These are phyloP conservation scores for Sphyrna mokarran DNA, from an alignment of 2,113 vertebrate species.

Conservation along the genomic window DNA sequence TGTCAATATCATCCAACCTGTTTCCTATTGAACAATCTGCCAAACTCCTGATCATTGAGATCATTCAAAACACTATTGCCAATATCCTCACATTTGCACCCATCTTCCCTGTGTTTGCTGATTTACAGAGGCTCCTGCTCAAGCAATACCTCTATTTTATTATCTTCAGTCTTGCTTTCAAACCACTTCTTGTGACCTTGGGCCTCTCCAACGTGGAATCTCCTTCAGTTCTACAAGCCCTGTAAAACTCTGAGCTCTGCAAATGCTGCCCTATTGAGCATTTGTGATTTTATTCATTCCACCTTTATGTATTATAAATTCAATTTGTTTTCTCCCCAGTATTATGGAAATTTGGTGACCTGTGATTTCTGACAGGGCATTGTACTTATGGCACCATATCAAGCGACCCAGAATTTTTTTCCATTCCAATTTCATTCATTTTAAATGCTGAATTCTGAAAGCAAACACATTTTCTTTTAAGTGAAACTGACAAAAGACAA, in stretches of 20 bases:
- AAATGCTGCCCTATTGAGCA: neutral
- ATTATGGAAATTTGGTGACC: neutral
- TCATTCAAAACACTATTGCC: neutral
- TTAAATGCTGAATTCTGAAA: neutral
- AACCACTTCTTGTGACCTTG: too few relatives aligned
- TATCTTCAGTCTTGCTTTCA: neutral
- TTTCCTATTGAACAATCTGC: neutral
- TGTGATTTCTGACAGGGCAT: neutral
- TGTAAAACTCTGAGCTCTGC: neutral
- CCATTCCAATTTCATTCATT: neutral
- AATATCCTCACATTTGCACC: neutral
- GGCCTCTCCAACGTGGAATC: too few relatives aligned
- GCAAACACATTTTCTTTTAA: neutral
- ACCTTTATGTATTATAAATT: neutral
- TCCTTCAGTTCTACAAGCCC: neutral
- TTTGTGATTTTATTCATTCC: neutral
- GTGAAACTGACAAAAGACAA: neutral
- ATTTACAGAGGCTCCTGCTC: neutral
- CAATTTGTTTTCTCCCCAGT: neutral
- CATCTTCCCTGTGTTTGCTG: neutral
- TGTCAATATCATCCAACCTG: neutral
- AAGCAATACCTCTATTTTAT: neutral
- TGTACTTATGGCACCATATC: neutral
- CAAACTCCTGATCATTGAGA: neutral
- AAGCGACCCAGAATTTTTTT: neutral